A percentile compares a stretch with the other conserved stretches of the same genome.
Evolutionary conservation across 2,888 invertebrate species (phyloP).

Genomic region (Buathra laborator): DNA sequence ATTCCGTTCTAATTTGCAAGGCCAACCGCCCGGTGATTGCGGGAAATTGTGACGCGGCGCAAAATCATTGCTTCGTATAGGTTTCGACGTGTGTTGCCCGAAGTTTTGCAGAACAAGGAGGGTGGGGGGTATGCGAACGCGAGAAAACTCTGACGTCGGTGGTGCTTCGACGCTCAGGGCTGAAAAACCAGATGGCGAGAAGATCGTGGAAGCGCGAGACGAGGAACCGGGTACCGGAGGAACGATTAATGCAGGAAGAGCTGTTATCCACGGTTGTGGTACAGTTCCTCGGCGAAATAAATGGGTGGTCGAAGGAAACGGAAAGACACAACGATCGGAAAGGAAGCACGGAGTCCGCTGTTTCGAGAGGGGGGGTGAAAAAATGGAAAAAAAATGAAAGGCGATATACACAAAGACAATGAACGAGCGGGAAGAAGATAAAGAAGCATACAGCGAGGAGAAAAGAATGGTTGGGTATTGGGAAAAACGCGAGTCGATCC

Average conservation of each 20-base stretch:
- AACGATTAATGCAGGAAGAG: slow-evolving; percentile 18
- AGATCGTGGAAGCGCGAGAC: slow-evolving; percentile 33
- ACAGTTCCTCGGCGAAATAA: slow-evolving; percentile 32
- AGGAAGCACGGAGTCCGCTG: slow-evolving; percentile 24
- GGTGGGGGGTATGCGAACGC: not conserved
- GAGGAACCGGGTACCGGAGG: slow-evolving; percentile 20
- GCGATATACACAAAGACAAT: not conserved
- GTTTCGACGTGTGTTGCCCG: slow-evolving; percentile 14
- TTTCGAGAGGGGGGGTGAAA: slow-evolving; percentile 2
- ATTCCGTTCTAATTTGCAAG: slow-evolving; percentile 35
- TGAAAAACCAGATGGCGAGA: slow-evolving; percentile 44
- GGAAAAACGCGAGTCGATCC: slow-evolving; percentile 67
- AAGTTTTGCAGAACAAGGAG: not conserved
- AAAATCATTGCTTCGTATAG: slow-evolving; percentile 3
- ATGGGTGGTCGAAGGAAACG: slow-evolving; percentile 49
- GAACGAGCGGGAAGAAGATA: not conserved
- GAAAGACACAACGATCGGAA: slow-evolving; percentile 42
- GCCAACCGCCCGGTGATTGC: not conserved
- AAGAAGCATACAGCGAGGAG: slow-evolving; percentile 19
- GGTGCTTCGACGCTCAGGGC: not conserved
- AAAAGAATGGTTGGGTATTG: slow-evolving; percentile 55
- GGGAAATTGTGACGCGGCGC: slow-evolving; percentile 20
- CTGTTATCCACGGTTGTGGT: not conserved
- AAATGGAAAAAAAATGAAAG: not conserved
- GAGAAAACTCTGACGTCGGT: not conserved